phyloP scores from a whole-genome alignment of 2,113 vertebrate genomes.

The Otis tarda region DNA sequence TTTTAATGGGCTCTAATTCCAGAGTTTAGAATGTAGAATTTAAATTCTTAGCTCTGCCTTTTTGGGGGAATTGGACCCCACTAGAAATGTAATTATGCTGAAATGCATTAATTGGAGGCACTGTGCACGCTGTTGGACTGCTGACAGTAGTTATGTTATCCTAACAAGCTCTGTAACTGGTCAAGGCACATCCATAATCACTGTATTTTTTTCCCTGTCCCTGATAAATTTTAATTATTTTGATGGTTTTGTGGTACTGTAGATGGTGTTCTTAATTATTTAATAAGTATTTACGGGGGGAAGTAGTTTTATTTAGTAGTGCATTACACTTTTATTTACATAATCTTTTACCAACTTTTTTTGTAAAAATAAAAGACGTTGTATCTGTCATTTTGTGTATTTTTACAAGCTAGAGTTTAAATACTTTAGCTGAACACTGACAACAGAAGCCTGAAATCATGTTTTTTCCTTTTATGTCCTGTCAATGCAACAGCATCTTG shows the following conservation, averaged over 20 bases:
- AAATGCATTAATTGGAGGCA: slow-evolving; percentile 78
- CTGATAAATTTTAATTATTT: slow-evolving; percentile 80
- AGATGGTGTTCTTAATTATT: slow-evolving; percentile 92
- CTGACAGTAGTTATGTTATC: slow-evolving; percentile 72
- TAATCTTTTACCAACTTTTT: slow-evolving; percentile 75
- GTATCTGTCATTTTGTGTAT: slow-evolving; percentile 63
- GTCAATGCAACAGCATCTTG: not conserved
- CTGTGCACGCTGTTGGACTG: slow-evolving; percentile 80
- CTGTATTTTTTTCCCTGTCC: slow-evolving; percentile 85
- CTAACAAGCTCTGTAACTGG: slow-evolving; percentile 72
- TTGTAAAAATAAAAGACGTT: slow-evolving; percentile 79
- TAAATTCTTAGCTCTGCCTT: slow-evolving; percentile 78
- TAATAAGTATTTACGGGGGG: slow-evolving; percentile 81
- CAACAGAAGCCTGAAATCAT: not conserved
- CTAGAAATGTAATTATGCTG: slow-evolving; percentile 73
- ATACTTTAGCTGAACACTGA: not conserved
- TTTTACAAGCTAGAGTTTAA: slow-evolving; percentile 49
- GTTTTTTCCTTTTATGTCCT: not conserved
- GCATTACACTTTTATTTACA: slow-evolving; percentile 75
- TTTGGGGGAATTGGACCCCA: slow-evolving; percentile 65
- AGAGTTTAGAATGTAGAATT: slow-evolving; percentile 75
- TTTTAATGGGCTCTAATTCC: slow-evolving; percentile 75
- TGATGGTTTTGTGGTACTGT: slow-evolving; percentile 90
- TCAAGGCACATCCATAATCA: slow-evolving; percentile 88
- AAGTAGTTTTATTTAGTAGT: slow-evolving; percentile 81